Evolutionary conservation across 2,113 vertebrate genomes (phyloP).

Genomic region (Tyto alba): DNA sequence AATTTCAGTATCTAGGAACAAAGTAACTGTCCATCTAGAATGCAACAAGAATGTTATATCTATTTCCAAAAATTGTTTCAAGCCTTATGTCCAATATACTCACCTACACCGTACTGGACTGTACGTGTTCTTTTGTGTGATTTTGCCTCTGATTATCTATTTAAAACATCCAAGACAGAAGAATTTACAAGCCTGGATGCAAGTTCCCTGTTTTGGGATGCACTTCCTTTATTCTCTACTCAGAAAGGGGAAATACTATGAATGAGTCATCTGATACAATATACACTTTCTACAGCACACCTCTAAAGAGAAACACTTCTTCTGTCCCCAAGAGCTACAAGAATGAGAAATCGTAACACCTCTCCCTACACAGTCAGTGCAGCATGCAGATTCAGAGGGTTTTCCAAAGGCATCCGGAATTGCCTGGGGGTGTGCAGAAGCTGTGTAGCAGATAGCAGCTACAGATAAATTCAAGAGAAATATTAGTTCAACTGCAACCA

Average conservation of each 20-base stretch:
- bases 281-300: neutral
- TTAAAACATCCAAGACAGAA: neutral
- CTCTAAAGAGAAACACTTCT: neutral
- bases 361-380: neutral
- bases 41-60: neutral
- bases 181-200: neutral
- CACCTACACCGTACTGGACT: neutral
- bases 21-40: neutral
- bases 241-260: neutral
- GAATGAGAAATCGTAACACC: neutral
- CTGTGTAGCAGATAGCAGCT: neutral
- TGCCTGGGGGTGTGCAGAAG: neutral
- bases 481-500: conserved; percentile 44
- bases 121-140: neutral
- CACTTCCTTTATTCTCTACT: neutral
- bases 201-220: neutral
- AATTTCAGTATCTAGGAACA: neutral
- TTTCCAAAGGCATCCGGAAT: neutral
- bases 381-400: neutral
- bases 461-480: conserved; percentile 6
- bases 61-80: neutral
- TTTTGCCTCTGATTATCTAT: neutral
- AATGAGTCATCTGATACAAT: neutral
- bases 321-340: neutral
- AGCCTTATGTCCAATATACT: neutral